Base-by-base conservation (phyloP, 2,888 invertebrate genomes). In the Mayetiola destructor region DNA sequence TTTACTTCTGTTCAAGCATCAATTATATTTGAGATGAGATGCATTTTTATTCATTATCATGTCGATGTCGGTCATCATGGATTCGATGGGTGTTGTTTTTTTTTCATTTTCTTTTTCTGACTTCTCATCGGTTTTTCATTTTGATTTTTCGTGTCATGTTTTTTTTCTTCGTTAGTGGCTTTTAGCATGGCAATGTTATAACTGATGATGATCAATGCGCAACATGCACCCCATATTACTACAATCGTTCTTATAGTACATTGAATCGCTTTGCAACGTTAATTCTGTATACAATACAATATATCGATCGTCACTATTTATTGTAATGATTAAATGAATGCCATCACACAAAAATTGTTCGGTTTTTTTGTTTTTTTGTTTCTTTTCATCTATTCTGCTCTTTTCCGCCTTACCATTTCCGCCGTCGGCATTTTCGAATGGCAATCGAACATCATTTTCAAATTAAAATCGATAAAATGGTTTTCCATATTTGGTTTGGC, bases 401-500 rank as follows among this genome's bases (percentile, higher is more conserved):
- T n/a, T n/a, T n/a, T n/a, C n/a, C n/a, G n/a, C n/a, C n/a, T n/a
- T n/a, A n/a, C n/a, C n/a, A n/a, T n/a, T n/a, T n/a, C n/a, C n/a
- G n/a, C n/a, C n/a, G n/a, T n/a, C n/a, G n/a, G n/a, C n/a, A n/a
- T n/a, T n/a, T n/a, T n/a, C n/a, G n/a, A n/a, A n/a, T n/a, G n/a
- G n/a, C n/a, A 32, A 48, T 5, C 37, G 27, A 27, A 48, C 48
- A 48, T 48, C 12, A 27, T 48, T 48, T 48, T 48, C 27, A 48
- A 48, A 48, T 48, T 48, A 48, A 48, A 48, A 27, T 48, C 48
- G 27, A 48, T 42, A 42, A 42, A 23, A 23, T 23, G n/a, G 23
- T 42, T 48, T 48, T 42, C 23, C n/a, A n/a, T 3, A 2, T 42
- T 42, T 42, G 4, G 4, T 42, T 39, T 39, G 39, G n/a, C n/a